These are phyloP conservation scores for Cyprinus carpio DNA, from an alignment of 2,113 vertebrate species.

Conservation along the genomic window DNA sequence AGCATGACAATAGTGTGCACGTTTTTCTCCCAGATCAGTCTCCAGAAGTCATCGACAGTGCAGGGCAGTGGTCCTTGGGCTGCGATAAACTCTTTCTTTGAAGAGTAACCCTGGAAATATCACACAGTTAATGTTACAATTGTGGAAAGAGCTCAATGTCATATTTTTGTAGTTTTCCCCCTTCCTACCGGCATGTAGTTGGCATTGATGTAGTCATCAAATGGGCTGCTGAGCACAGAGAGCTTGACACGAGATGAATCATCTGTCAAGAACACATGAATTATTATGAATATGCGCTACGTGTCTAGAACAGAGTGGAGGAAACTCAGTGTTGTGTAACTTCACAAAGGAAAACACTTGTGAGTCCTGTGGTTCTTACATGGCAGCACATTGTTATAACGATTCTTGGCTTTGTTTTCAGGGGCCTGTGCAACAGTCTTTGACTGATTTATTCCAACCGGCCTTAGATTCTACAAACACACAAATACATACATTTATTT, in stretches of 20 bases:
- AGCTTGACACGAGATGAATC: constrained; percentile 92
- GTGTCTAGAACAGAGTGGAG: neutral
- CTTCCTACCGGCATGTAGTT: constrained; percentile 88
- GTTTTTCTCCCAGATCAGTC: constrained; percentile 94
- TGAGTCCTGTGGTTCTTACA: constrained; percentile 78
- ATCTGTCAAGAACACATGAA: constrained; percentile 72
- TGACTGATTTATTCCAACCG: constrained; percentile 80
- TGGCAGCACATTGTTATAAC: constrained; percentile 94
- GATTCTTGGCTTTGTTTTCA: constrained; percentile 92
- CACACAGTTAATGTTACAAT: neutral
- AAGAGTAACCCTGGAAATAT: constrained; percentile 84
- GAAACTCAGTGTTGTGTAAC: neutral
- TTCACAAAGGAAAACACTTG: neutral
- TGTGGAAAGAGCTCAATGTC: neutral
- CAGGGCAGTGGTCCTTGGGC: constrained; percentile 90
- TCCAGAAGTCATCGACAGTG: constrained; percentile 93
- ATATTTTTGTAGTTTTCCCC: neutral
- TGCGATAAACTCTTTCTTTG: constrained; percentile 91
- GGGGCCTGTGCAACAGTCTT: constrained; percentile 78
- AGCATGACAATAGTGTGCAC: constrained; percentile 91
- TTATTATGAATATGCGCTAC: neutral
- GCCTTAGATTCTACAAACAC: constrained; percentile 80
- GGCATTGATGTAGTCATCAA: constrained; percentile 94
- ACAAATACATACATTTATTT: neutral
- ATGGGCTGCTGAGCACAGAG: constrained; percentile 73